A percentile compares a stretch with the other conserved stretches of the same genome.
Evolutionary conservation across 1,140 invertebrate genomes (phyloP).

Genomic region (Papilio helenus): DNA sequence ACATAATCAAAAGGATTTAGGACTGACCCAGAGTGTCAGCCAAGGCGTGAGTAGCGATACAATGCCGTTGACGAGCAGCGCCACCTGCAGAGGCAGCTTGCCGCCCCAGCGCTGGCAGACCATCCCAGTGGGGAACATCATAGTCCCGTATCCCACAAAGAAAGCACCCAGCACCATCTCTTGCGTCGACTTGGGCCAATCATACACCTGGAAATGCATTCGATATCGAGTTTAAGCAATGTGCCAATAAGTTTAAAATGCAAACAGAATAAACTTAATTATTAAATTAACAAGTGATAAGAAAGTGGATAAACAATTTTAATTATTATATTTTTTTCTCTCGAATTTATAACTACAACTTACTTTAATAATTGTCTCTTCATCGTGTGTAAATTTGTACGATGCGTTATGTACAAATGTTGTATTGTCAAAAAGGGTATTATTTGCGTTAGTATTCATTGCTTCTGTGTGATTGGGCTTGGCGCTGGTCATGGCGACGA

Average conservation of each 20-base stretch:
- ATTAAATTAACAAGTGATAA: background rate
- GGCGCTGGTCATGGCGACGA: conserved; percentile 86
- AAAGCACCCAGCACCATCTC: conserved; percentile 86
- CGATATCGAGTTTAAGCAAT: background rate
- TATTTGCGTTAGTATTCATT: background rate
- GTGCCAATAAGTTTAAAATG: background rate
- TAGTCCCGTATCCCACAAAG: conserved; percentile 78
- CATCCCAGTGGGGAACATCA: conserved; percentile 85
- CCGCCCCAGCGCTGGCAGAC: conserved; percentile 85
- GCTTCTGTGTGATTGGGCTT: background rate
- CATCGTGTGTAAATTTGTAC: background rate
- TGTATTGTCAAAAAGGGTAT: background rate
- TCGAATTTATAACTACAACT: background rate
- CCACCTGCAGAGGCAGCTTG: conserved; percentile 75
- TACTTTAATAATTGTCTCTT: background rate
- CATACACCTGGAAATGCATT: conserved; percentile 68
- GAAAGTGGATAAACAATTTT: background rate
- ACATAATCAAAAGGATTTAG: background rate
- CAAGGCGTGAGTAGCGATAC: conserved; percentile 64
- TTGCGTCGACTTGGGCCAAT: conserved; percentile 85
- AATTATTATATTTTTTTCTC: background rate
- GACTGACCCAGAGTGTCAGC: conserved; percentile 60
- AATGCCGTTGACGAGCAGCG: conserved; percentile 61
- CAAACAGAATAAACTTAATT: background rate
- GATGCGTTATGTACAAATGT: background rate